Base-by-base conservation (phyloP, 2,797 vertebrate genomes). In the Poecile montanus region DNA sequence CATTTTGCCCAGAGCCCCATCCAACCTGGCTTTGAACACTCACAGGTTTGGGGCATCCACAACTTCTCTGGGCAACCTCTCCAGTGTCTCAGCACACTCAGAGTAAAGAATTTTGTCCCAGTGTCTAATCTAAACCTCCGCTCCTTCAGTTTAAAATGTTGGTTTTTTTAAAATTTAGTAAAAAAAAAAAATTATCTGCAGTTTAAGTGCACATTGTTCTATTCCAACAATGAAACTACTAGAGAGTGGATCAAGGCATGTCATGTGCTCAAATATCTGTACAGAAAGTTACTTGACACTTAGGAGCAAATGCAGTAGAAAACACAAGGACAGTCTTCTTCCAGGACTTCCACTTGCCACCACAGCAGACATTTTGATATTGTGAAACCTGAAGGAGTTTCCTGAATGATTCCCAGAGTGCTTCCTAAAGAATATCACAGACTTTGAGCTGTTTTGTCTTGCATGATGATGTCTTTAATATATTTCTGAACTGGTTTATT, bases 401-500 rank as follows among this genome's bases (percentile, higher is more conserved):
- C 97, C 34, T 98, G 97, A 4, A 97, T 85, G 56, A 99, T 97
- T 78, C 98, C 97, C 66, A 98, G 98, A 11, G 97, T 94, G n/a
- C 98, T 99, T 85, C 97, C 95, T 3, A 91, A 91, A 7, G 98
- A 98, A 5, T 98, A 98, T 11, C 97, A 98, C 81, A 98, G 82
- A 2, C 97, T 98, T 16, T 97, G 98, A 34, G 96, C 95, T n/a
- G 97, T 68, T 25, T 97, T 98, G 29, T 98, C 97, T 53, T 95
- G 91, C 16, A 97, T 91, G 78, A 98, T 85, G 6, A 96, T 98
- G 80, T 98, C 98, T 10, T 98, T 98, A 38, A 99, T 92, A 1
- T 99, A 98, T 16, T 98, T 98, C 95, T 99, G 98, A 47, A 99
- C 97, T 0, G 98, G 98, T 74, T 98, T 98, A 66, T 98, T 98